Conservation (phyloP, 2,797 vertebrate genomes). For the Sandelia bainsii region DNA sequence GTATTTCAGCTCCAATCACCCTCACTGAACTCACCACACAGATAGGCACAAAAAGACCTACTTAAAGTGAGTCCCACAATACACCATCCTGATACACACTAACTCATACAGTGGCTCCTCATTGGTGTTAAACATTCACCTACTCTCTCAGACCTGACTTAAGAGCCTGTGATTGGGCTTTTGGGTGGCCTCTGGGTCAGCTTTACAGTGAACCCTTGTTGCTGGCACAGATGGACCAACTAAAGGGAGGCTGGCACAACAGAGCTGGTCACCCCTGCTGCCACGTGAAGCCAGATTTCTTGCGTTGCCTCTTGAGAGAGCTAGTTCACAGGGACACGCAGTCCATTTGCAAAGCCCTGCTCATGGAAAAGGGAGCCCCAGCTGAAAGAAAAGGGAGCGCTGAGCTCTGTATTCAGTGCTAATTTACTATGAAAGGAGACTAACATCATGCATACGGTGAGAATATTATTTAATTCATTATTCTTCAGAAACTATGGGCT, state of each 20-base stretch:
- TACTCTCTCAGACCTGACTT: constrained; percentile 36
- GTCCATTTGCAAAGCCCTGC: constrained; percentile 38
- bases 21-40: constrained; percentile 6
- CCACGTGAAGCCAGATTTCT: constrained; percentile 67
- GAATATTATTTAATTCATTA: constrained; percentile 30
- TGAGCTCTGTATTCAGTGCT: constrained; percentile 48
- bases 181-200: constrained; percentile 43
- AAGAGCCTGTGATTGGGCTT: constrained; percentile 28
- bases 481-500: constrained; percentile 13
- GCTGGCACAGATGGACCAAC: constrained; percentile 58
- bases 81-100: not conserved
- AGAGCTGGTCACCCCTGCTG: constrained; percentile 62
- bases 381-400: constrained; percentile 39
- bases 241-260: constrained; percentile 53
- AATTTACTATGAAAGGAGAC: constrained; percentile 60
- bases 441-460: constrained; percentile 36
- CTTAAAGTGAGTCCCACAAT: not conserved
- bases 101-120: not conserved
- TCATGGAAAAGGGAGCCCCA: constrained; percentile 56
- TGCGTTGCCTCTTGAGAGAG: constrained; percentile 43
- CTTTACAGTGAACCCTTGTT: constrained; percentile 54
- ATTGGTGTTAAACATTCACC: constrained; percentile 11
- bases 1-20: constrained; percentile 21
- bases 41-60: not conserved
- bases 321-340: constrained; percentile 61